These are phyloP conservation scores for Psix sp. DNA, from an alignment of 1,140 invertebrate species.

Conservation along the genomic window DNA sequence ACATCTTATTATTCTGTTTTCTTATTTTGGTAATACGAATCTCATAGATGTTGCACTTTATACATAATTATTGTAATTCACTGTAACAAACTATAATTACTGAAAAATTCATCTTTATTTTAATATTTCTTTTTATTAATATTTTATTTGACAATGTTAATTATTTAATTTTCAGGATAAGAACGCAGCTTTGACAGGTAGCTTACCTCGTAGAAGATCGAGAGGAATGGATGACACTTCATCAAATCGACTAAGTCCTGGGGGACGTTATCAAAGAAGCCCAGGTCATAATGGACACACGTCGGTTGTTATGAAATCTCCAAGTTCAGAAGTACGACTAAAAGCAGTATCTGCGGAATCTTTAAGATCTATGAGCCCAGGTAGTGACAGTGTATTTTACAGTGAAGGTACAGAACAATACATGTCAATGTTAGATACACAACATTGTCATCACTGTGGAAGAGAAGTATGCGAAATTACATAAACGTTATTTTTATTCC, in stretches of 20 bases:
- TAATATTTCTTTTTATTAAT: too few relatives aligned
- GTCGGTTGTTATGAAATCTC: conserved; percentile 71
- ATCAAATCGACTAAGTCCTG: conserved; percentile 69
- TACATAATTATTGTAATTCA: too few relatives aligned
- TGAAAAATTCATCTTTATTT: too few relatives aligned
- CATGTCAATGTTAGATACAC: conserved; percentile 63
- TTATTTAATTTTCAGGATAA: conserved; percentile 67
- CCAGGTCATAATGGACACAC: conserved; percentile 70
- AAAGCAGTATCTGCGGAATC: conserved; percentile 92
- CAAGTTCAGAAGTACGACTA: conserved; percentile 77
- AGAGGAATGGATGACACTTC: conserved; percentile 77
- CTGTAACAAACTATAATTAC: too few relatives aligned
- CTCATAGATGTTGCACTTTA: too few relatives aligned
- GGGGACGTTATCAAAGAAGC: conserved; percentile 68
- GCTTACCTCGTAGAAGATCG: conserved; percentile 82
- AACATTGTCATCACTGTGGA: conserved; percentile 87
- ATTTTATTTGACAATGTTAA: too few relatives aligned
- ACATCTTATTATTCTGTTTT: too few relatives aligned
- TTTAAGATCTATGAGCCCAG: conserved; percentile 88
- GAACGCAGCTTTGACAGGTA: conserved; percentile 81
- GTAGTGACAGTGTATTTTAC: conserved; percentile 92
- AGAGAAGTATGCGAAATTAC: conserved; percentile 79
- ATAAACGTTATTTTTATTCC: background rate
- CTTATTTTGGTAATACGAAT: too few relatives aligned
- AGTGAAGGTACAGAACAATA: conserved; percentile 83